Percentiles rank a stretch among this genome's conserved stretches.
These are phyloP conservation scores for Rhinophrynus dorsalis DNA, from an alignment of 2,797 vertebrate species.

Conservation along the genomic window DNA sequence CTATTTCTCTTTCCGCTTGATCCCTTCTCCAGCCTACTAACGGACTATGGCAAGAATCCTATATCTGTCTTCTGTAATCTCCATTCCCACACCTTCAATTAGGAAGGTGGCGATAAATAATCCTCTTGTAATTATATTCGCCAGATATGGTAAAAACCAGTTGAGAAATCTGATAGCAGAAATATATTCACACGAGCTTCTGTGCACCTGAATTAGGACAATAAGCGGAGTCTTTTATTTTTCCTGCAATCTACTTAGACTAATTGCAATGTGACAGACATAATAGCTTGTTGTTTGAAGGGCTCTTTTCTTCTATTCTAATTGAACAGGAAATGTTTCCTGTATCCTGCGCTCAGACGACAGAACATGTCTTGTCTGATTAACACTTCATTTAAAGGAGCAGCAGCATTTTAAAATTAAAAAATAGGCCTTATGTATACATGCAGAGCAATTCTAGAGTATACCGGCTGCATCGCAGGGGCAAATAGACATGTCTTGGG, in stretches of 20 bases:
- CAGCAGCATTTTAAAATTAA: too few species aligned
- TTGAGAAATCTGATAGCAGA: slow-evolving; percentile 1
- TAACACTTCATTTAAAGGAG: background rate
- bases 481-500: too few species aligned
- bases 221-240: background rate
- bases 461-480: too few species aligned
- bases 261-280: slow-evolving; percentile 16
- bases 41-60: too few species aligned
- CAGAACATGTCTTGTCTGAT: background rate
- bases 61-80: too few species aligned
- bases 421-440: too few species aligned
- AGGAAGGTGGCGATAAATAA: background rate
- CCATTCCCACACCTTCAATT: background rate
- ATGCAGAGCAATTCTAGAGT: too few species aligned
- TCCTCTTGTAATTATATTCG: background rate
- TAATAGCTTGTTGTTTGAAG: slow-evolving; percentile 5
- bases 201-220: slow-evolving; percentile 4
- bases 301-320: slow-evolving; percentile 6
- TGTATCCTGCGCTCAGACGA: slow-evolving; percentile 1
- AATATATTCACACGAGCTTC: background rate
- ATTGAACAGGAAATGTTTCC: slow-evolving; percentile 36
- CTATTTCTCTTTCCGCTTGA: too few species aligned
- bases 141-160: background rate
- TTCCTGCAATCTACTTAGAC: background rate
- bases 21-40: too few species aligned